These are phyloP conservation scores for Amiota communis DNA, from an alignment of 2,888 invertebrate genomes.

Conservation along the genomic window DNA sequence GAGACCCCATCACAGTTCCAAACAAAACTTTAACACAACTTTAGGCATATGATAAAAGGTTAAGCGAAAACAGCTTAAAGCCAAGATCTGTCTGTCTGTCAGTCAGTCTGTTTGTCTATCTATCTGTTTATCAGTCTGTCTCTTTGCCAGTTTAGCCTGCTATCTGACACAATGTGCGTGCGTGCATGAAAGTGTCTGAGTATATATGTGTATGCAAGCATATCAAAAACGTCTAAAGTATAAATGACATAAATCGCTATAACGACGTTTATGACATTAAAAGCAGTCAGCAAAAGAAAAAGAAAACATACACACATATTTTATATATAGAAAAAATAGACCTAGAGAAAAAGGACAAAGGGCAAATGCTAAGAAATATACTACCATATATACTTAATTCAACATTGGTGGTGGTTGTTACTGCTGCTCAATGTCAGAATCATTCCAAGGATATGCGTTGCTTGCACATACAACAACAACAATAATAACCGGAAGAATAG, in stretches of 20 bases:
- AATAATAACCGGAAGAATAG: no score
- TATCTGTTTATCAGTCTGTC: neutral
- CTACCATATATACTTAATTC: no score
- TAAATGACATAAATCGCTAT: slow-evolving; percentile 26
- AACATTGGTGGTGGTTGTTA: no score
- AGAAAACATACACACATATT: no score
- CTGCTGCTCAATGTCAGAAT: no score
- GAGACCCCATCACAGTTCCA: no score
- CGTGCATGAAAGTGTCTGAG: neutral
- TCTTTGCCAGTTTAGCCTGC: neutral
- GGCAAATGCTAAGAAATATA: neutral
- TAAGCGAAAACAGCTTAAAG: neutral
- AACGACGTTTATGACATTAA: slow-evolving; percentile 32
- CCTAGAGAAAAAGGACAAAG: slow-evolving; percentile 1
- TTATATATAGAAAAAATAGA: neutral
- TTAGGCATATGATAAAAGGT: no score
- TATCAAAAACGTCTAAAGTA: neutral
- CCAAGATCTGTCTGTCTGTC: slow-evolving; percentile 11
- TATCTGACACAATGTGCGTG: neutral
- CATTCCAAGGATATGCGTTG: no score
- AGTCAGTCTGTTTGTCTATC: slow-evolving; percentile 9
- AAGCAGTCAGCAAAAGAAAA: slow-evolving; percentile 15
- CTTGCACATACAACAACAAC: no score
- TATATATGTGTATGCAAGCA: neutral
- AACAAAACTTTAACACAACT: no score